Conservation (phyloP, 2,113 vertebrate genomes). For the Dipodomys spectabilis region DNA sequence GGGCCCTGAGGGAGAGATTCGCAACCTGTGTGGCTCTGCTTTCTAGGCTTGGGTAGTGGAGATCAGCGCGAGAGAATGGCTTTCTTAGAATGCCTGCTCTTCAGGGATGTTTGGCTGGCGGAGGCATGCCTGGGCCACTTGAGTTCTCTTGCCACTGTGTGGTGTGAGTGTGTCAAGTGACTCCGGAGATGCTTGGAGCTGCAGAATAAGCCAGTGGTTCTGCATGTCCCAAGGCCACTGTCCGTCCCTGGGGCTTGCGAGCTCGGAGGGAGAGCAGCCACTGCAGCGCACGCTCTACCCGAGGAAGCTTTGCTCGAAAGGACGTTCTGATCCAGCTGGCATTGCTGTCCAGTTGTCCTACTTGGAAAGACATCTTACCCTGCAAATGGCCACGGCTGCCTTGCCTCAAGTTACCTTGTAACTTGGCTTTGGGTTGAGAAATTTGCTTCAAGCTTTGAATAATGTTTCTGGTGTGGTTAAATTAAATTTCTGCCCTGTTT, state of each 20-base stretch:
- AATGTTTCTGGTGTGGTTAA: not conserved
- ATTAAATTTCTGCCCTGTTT: not conserved
- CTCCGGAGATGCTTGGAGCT: not conserved
- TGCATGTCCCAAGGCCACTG: not conserved
- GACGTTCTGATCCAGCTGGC: not conserved
- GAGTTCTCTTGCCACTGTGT: not conserved
- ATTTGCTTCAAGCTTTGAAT: not conserved
- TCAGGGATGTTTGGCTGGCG: rapidly evolving
- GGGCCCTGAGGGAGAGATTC: rapidly evolving
- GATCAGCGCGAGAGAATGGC: not conserved
- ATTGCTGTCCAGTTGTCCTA: not conserved
- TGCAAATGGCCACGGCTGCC: not conserved
- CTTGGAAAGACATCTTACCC: not conserved
- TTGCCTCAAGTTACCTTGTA: not conserved
- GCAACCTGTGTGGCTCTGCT: not conserved
- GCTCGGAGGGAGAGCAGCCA: not conserved
- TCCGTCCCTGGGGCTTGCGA: not conserved
- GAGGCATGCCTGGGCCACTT: rapidly evolving
- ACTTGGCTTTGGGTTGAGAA: not conserved
- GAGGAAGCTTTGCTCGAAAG: not conserved
- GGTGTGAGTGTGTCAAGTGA: not conserved
- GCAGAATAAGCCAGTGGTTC: not conserved
- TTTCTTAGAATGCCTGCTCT: not conserved
- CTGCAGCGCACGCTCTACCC: rapidly evolving
- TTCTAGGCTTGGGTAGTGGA: rapidly evolving